A percentile compares a stretch with the other conserved stretches of the same genome.
phyloP scores from a whole-genome alignment of 64 coral and sea anemone genomes.

The Montipora efflorescens region DNA sequence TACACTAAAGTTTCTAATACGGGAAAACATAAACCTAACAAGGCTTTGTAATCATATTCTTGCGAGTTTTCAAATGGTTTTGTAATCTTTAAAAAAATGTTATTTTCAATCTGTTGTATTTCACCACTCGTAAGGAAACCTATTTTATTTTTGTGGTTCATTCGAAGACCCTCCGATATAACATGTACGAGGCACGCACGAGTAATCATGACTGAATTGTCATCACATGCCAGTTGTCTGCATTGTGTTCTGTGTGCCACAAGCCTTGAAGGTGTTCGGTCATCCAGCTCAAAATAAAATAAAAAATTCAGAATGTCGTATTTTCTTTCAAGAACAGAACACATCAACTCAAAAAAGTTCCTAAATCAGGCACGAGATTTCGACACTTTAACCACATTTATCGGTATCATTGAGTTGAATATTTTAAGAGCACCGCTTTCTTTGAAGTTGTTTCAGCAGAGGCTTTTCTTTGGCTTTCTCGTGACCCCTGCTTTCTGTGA shows the following conservation, averaged over 20 bases:
- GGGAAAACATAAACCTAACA: too few species aligned
- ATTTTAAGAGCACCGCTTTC: conserved; percentile 31
- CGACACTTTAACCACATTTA: too few species aligned
- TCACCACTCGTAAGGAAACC: too few species aligned
- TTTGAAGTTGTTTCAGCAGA: conserved; percentile 20
- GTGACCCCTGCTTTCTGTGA: conserved; percentile 22
- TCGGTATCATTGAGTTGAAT: background rate
- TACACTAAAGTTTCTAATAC: too few species aligned
- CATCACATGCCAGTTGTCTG: background rate
- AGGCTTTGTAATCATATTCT: too few species aligned
- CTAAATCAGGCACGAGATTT: too few species aligned
- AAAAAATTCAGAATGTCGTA: too few species aligned
- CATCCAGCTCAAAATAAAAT: background rate
- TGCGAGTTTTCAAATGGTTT: too few species aligned
- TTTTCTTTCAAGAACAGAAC: too few species aligned
- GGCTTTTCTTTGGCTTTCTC: conserved; percentile 23
- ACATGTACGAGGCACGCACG: background rate
- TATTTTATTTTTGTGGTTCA: background rate
- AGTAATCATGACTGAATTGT: background rate
- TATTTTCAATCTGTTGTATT: too few species aligned
- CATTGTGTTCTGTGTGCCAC: background rate
- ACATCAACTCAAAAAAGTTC: too few species aligned
- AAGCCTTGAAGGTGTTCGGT: background rate
- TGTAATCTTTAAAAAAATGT: too few species aligned
- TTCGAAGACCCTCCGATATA: background rate